Evolutionary conservation across 2,888 invertebrate genomes (phyloP), one percentile per base, ranked within the genome.

Genomic region (Orchesella flavescens): DNA sequence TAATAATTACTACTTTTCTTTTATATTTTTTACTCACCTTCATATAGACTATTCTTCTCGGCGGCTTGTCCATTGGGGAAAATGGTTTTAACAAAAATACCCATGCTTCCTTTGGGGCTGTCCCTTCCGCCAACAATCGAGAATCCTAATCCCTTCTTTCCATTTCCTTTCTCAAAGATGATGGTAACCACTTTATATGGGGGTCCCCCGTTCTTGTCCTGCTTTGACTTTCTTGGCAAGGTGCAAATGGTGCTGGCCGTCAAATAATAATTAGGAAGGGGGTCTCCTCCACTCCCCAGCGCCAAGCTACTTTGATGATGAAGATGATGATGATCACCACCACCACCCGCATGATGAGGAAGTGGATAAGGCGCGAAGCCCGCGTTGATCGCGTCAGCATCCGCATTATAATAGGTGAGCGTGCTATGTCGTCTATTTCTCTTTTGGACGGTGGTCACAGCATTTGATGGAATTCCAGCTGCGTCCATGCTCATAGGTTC

Each of bases 61-160:
- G 95, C 95, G 83, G 96, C 95, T 91, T 96, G 95, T 59, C 96
- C 96, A 86, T 93, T 93, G 53, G 95, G 94, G 90, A 96, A 96
- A 65, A 97, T 95, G 7, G 96, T 95, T 91, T 96, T 95, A 1
- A 97, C 95, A 90, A 95, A 96, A 90, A 97, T 96, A 66, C 96
- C 96, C 93, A 96, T 94, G 90, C 93, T 94, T 65, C 96, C 96
- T 90, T 95, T 95, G 0, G 96, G 95, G 1, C 96, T 95, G 90
- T 96, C 96, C 72, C 94, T 93, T 65, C 96, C 97, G 72, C 96
- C 87, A 43, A 87, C 86, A 89, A 96, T 95, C 90, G 96, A 96
- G 90, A 97, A 96, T 44, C 96, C 96, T 73, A 97, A 92, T 82
- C 95, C 95, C 90, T 95, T 96, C 89, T 94, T 94, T 44, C 95